Conservation (phyloP, 2,797 vertebrate genomes). For the Gallinago nigripennis region DNA sequence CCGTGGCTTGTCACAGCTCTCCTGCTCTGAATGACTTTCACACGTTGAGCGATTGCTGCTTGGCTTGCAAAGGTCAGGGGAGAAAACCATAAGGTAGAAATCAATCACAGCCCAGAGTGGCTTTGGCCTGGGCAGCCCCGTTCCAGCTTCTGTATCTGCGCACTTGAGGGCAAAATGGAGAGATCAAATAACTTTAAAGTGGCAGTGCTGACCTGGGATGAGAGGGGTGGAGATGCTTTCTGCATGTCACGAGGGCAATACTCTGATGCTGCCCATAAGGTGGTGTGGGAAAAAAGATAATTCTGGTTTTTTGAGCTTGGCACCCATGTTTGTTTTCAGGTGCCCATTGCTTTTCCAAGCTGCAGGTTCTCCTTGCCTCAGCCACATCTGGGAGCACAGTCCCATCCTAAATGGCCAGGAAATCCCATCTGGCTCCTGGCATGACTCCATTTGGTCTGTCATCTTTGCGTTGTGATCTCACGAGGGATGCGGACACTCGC, state of each 20-base stretch:
- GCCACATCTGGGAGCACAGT: not conserved
- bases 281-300: not conserved
- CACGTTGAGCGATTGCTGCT: not conserved
- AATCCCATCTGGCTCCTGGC: not conserved
- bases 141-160: not conserved
- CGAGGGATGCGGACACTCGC: not conserved
- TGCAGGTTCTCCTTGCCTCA: not conserved
- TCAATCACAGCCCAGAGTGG: not conserved
- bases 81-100: not conserved
- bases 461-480: not conserved
- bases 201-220: not conserved
- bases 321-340: not conserved
- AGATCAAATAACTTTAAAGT: not conserved
- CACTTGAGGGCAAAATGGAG: not conserved
- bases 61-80: conserved; percentile 24
- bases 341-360: not conserved
- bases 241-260: not conserved
- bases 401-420: fast-evolving
- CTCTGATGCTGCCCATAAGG: too few relatives aligned
- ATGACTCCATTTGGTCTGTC: fast-evolving
- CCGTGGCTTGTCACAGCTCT: not conserved
- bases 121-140: not conserved
- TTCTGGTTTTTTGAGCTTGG: not conserved
- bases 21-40: not conserved
- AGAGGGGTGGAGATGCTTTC: not conserved